Evolutionary conservation across 2,113 vertebrate species (phyloP).

Genomic region (Pogonocichla stellata): DNA sequence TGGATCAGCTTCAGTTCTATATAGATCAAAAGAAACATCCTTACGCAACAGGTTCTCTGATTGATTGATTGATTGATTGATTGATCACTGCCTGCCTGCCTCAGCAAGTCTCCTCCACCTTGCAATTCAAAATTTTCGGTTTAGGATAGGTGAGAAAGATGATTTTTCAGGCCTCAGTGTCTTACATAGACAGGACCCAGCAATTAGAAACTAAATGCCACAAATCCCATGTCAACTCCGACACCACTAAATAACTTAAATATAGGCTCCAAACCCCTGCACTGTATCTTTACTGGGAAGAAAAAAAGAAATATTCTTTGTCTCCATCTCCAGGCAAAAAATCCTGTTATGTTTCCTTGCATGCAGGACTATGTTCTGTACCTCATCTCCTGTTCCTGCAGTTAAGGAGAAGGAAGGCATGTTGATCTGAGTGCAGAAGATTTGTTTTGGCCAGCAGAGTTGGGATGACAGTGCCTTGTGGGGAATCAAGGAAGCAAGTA

Average conservation of each 20-base stretch:
- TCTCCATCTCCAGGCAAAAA: neutral
- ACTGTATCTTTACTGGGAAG: neutral
- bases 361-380: neutral
- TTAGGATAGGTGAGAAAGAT: neutral
- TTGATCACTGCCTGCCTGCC: neutral
- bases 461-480: neutral
- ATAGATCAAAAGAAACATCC: neutral
- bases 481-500: neutral
- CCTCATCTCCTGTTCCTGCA: neutral
- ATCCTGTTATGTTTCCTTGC: accelerated
- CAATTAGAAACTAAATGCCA: neutral
- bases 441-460: neutral
- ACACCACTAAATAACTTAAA: neutral
- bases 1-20: neutral
- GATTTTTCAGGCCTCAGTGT: neutral
- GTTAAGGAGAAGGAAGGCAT: neutral
- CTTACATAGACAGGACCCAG: neutral
- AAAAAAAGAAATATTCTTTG: neutral
- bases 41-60: neutral
- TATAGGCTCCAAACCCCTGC: neutral
- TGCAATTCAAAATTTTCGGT: neutral
- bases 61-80: neutral
- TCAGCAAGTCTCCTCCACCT: neutral
- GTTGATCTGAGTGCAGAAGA: neutral
- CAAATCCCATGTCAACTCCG: neutral